Percentiles rank a stretch among this genome's conserved stretches.
These are phyloP conservation scores for Junonia oenone DNA, from an alignment of 2,888 invertebrate genomes.

Conservation along the genomic window DNA sequence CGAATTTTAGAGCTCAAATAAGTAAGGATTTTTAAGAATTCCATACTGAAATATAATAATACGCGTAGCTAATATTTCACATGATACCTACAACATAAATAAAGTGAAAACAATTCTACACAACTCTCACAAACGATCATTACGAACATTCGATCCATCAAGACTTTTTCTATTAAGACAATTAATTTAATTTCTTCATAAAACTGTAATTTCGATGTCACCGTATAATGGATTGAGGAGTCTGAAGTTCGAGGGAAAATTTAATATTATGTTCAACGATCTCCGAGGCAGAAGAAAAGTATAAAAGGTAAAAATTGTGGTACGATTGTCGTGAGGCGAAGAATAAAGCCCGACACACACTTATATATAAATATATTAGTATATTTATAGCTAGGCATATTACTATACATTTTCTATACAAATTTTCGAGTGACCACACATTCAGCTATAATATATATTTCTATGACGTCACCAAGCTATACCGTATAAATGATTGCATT, in stretches of 20 bases:
- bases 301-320: slow-evolving; percentile 35
- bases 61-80: too few species aligned
- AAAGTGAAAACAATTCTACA: slow-evolving; percentile 8
- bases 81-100: slow-evolving; percentile 2
- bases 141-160: slow-evolving; percentile 23
- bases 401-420: too few species aligned
- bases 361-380: too few species aligned
- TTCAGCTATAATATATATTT: too few species aligned
- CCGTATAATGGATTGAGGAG: slow-evolving; percentile 57
- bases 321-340: slow-evolving; percentile 64
- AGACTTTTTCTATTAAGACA: slow-evolving; percentile 32
- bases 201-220: slow-evolving; percentile 61
- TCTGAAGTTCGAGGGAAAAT: slow-evolving; percentile 57
- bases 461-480: too few species aligned
- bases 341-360: too few species aligned
- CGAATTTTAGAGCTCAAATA: too few species aligned
- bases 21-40: too few species aligned
- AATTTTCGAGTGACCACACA: too few species aligned
- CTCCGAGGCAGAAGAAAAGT: slow-evolving; percentile 36
- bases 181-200: slow-evolving; percentile 48
- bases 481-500: too few species aligned
- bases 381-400: too few species aligned
- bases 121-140: slow-evolving; percentile 7
- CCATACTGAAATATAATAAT: too few species aligned
- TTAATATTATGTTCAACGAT: slow-evolving; percentile 64